Base-by-base conservation (phyloP, 2,113 vertebrate species). In the Myodes glareolus region DNA sequence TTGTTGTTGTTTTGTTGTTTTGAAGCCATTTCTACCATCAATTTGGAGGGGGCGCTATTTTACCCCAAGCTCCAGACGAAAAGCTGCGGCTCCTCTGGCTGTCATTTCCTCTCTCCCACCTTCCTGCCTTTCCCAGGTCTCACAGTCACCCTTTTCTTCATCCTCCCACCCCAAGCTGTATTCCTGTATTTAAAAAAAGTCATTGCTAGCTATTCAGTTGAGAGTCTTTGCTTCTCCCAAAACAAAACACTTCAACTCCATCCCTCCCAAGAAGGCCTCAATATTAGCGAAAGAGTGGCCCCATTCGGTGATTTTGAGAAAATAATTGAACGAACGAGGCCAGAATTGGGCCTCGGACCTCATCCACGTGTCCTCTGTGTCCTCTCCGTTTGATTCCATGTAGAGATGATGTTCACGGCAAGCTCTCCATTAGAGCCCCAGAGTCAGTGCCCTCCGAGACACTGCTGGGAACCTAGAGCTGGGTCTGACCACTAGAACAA, bases 111-210 rank as follows among this genome's bases (percentile, higher is more conserved):
- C 81, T 72, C 80, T 65, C 77, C 81, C 3, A 65, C 50, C 61
- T 63, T 42, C 58, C 63, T 45, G 63, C 12, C 45, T 85, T 90
- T 73, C 73, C 91, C 33, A 92, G 12, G 45, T 50, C 63, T 33
- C 36, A 50, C 31, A 50, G 5, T 77, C 45, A 73, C 39, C 39
- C 92, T 96, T 81, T 80, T 78, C 47, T n/a, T 89, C 75, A 81
- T 55, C 61, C 81, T 80, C 75, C 61, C 42, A n/a, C 27, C 52
- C 52, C 6, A 68, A 52, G 27, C 77, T 81, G 86, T 63, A 42
- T 97, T 97, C 94, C 97, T 96, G 92, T 96, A 87, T 97, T 96
- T 91, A 80, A 97, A 81, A 88, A 96, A 94, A 96, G 93, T 39
- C 50, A 68, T 89, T 36, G 88, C 78, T 68, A 67, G 63, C 72